Conservation (phyloP, 2,113 vertebrate species). For the Zapus hudsonius region DNA sequence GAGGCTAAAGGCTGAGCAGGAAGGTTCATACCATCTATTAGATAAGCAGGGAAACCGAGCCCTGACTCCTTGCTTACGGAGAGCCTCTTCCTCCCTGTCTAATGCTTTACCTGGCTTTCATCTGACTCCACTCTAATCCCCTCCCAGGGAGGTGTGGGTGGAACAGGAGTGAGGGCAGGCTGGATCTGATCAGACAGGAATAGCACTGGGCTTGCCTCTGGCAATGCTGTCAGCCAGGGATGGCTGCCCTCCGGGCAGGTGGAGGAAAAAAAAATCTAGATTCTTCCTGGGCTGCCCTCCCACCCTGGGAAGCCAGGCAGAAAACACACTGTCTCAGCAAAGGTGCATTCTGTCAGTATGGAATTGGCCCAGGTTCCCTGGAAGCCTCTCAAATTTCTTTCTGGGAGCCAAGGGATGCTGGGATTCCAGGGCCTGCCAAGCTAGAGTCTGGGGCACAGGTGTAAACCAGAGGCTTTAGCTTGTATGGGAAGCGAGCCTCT, state of each 20-base stretch:
- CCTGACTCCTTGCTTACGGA: neutral
- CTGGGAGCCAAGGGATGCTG: neutral
- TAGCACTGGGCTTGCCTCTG: constrained; percentile 34
- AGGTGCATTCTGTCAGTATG: neutral
- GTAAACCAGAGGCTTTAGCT: neutral
- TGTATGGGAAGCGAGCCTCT: neutral
- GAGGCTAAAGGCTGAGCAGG: neutral
- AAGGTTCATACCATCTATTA: neutral
- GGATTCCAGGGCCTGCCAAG: constrained; percentile 17
- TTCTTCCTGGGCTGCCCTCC: neutral
- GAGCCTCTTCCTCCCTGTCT: neutral
- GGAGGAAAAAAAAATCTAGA: neutral
- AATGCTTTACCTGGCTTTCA: neutral
- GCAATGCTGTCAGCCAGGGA: neutral
- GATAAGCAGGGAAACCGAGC: neutral
- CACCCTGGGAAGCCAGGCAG: neutral
- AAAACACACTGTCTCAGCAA: neutral
- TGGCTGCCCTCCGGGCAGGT: neutral
- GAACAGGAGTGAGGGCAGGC: constrained; percentile 2
- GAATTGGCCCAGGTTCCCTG: neutral
- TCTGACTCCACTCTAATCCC: constrained; percentile 11
- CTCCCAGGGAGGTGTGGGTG: neutral
- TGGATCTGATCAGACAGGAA: neutral
- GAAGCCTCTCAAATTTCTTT: neutral
- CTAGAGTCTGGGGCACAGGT: neutral